Conservation (phyloP, 1,140 invertebrate species). For the Drosophila leontia region DNA sequence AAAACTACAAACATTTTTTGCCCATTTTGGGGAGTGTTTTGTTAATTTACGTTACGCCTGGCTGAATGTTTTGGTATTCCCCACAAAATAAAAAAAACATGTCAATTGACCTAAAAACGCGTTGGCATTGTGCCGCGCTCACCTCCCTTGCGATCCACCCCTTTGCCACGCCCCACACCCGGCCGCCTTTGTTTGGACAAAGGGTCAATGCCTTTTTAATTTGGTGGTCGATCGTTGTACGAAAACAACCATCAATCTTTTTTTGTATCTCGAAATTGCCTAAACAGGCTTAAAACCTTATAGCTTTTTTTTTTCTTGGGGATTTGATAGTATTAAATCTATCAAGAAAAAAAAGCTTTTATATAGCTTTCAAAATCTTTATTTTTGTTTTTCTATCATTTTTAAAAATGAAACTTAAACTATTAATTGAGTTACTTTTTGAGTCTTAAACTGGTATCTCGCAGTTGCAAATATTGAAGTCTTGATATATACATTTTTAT, state of each 20-base stretch:
- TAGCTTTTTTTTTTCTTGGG: too few relatives aligned
- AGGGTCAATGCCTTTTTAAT: slow-evolving; percentile 70
- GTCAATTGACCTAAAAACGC: slow-evolving; percentile 76
- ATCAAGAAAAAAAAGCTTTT: too few relatives aligned
- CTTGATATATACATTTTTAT: too few relatives aligned
- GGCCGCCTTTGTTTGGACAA: slow-evolving; percentile 36
- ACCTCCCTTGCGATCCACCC: slow-evolving; percentile 2
- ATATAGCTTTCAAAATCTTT: background rate
- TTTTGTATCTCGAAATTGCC: background rate
- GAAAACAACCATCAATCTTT: background rate
- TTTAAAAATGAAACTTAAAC: background rate
- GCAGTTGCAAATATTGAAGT: too few relatives aligned
- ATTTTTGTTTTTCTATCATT: background rate
- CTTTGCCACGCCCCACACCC: slow-evolving; percentile 9
- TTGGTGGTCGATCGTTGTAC: slow-evolving; percentile 42
- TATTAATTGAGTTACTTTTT: too few relatives aligned
- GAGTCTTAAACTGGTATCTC: too few relatives aligned
- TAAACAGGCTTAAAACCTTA: background rate
- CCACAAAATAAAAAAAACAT: slow-evolving; percentile 48
- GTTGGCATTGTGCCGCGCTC: slow-evolving; percentile 26
- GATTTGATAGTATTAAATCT: background rate
- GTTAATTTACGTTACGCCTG: slow-evolving; percentile 45
- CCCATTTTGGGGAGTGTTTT: slow-evolving; percentile 35
- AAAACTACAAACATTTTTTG: slow-evolving; percentile 30
- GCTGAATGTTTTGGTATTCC: slow-evolving; percentile 60